Percentiles rank a stretch among this genome's conserved stretches.
These are phyloP conservation scores for Thecocarcelia acutangulata DNA, from an alignment of 2,888 invertebrate genomes.

Conservation along the genomic window DNA sequence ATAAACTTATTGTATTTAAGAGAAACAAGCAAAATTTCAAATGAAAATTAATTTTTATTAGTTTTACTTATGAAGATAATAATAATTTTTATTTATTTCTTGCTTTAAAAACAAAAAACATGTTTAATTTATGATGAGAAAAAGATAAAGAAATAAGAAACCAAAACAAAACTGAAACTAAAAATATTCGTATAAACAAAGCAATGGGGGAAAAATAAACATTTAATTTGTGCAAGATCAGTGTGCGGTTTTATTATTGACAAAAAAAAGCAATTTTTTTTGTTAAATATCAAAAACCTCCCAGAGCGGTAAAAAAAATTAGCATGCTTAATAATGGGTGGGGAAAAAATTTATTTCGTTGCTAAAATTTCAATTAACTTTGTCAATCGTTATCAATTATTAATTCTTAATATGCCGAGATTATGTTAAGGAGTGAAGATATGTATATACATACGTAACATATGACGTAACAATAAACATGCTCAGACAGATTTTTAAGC, in stretches of 20 bases:
- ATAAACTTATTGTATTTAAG: background rate
- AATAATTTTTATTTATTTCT: conserved; percentile 3
- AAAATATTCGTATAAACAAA: conserved; percentile 19
- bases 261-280: conserved; percentile 2
- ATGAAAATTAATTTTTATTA: conserved; percentile 34
- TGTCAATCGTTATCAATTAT: no score
- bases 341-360: conserved; percentile 34
- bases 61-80: conserved; percentile 21
- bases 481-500: no score
- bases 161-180: conserved; percentile 30
- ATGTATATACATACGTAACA: no score
- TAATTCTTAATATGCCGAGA: no score
- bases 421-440: no score
- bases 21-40: conserved; percentile 4
- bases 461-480: no score
- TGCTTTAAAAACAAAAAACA: conserved; percentile 22
- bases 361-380: background rate
- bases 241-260: conserved; percentile 23
- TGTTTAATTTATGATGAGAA: conserved; percentile 59
- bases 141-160: conserved; percentile 44
- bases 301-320: conserved; percentile 30
- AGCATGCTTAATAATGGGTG: background rate
- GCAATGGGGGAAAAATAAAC: conserved; percentile 27
- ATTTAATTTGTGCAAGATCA: conserved; percentile 34
- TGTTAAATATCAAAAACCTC: conserved; percentile 38